phyloP scores from a whole-genome alignment of 2,888 invertebrate genomes.

The Steinernema hermaphroditum region DNA sequence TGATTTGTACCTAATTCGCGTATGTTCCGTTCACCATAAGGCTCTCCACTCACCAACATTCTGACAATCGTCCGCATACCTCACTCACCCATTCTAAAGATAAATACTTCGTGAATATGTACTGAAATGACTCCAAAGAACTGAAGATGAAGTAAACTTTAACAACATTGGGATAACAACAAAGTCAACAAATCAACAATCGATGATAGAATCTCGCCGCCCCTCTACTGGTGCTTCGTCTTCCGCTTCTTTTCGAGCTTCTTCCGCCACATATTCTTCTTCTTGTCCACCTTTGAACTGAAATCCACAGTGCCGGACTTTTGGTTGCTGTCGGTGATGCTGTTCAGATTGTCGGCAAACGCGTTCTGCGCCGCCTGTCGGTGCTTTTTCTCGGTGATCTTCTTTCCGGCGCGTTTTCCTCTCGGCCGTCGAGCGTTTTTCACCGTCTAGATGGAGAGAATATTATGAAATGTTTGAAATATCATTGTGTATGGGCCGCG shows the following conservation, averaged over 20 bases:
- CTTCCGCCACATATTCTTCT: constrained; percentile 62
- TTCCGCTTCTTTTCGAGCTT: constrained; percentile 62
- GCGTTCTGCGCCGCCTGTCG: constrained; percentile 38
- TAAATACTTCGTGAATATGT: too few species aligned
- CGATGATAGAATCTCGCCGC: not conserved
- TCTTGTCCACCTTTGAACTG: constrained; percentile 43
- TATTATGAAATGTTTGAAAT: not conserved
- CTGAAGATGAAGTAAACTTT: not conserved
- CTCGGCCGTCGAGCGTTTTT: not conserved
- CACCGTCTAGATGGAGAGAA: too few species aligned
- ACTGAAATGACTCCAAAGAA: too few species aligned
- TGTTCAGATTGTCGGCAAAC: constrained; percentile 36
- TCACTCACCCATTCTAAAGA: too few species aligned
- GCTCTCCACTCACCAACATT: too few species aligned
- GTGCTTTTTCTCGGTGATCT: constrained; percentile 49
- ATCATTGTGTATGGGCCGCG: not conserved
- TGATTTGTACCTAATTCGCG: too few species aligned
- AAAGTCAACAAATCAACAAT: constrained; percentile 31
- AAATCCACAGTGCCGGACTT: constrained; percentile 47
- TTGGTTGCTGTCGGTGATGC: constrained; percentile 3
- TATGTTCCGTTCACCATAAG: too few species aligned
- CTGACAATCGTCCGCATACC: too few species aligned
- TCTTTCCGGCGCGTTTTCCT: constrained; percentile 56
- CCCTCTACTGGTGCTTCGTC: constrained; percentile 56
- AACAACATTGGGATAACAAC: constrained; percentile 27